Conservation (phyloP, 2,113 vertebrate genomes). For the Sturnira hondurensis region DNA sequence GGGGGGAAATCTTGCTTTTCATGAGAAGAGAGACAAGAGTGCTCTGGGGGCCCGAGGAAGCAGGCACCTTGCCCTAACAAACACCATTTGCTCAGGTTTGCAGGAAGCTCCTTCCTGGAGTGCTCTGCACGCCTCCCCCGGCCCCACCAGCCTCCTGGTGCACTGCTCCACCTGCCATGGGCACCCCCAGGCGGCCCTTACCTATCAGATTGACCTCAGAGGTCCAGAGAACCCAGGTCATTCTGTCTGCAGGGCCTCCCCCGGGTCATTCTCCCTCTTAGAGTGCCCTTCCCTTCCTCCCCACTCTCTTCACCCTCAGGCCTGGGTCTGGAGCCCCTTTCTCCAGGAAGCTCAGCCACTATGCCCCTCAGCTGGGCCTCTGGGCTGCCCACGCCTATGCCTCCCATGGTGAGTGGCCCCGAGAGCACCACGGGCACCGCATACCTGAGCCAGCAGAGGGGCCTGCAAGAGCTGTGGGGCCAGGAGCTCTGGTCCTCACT, state of each 20-base stretch:
- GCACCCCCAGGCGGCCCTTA: accelerated
- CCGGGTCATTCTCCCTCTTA: too few relatives aligned
- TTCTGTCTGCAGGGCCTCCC: too few relatives aligned
- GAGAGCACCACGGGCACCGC: not conserved
- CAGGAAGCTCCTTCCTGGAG: not conserved
- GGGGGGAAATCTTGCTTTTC: not conserved
- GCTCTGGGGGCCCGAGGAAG: not conserved
- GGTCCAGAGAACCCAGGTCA: not conserved
- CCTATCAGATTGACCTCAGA: not conserved
- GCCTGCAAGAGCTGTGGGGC: not conserved
- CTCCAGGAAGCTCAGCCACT: not conserved
- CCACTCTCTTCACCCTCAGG: not conserved
- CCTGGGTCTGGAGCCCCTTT: accelerated
- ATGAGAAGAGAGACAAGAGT: not conserved
- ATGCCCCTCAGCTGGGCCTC: not conserved
- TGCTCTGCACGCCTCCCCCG: not conserved
- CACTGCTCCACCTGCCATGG: not conserved
- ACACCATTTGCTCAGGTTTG: not conserved
- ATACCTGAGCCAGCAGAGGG: not conserved
- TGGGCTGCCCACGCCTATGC: accelerated
- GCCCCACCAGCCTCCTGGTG: not conserved
- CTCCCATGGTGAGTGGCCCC: not conserved
- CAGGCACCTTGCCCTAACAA: accelerated
- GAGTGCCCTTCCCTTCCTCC: not conserved
- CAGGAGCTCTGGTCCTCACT: accelerated